A percentile compares a stretch with the other conserved stretches of the same genome.
Conservation (phyloP, 2,888 invertebrate species). For the Tinea semifulvella region DNA sequence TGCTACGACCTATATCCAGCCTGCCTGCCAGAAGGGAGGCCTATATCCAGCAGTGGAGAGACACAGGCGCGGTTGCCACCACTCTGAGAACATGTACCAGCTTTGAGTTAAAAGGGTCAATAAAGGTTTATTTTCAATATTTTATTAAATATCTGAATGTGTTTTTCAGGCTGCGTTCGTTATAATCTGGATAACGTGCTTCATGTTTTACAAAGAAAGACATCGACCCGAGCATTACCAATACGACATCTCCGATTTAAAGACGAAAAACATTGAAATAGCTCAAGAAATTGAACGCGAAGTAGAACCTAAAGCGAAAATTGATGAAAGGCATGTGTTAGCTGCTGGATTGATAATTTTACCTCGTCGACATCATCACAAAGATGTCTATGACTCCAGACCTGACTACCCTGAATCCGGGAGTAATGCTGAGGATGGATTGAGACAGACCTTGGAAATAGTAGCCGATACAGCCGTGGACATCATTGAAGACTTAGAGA, state of each 20-base stretch:
- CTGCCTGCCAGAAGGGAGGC: too few species aligned
- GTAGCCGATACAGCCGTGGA: slow-evolving; percentile 28
- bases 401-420: slow-evolving; percentile 52
- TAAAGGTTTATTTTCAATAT: too few species aligned
- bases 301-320: slow-evolving; percentile 16
- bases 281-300: slow-evolving; percentile 29
- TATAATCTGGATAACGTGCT: slow-evolving; percentile 47
- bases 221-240: slow-evolving; percentile 45
- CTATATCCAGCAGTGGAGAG: too few species aligned
- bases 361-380: slow-evolving; percentile 38
- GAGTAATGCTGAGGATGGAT: slow-evolving; percentile 28
- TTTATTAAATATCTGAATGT: too few species aligned
- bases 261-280: slow-evolving; percentile 33
- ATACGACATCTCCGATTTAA: slow-evolving; percentile 41
- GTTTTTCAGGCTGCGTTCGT: slow-evolving; percentile 41
- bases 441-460: slow-evolving; percentile 41
- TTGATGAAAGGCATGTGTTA: slow-evolving; percentile 31
- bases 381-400: slow-evolving; percentile 37
- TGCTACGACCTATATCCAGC: too few species aligned
- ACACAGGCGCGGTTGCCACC: too few species aligned
- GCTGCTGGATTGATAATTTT: slow-evolving; percentile 43
- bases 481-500: slow-evolving; percentile 23
- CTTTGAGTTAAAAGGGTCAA: too few species aligned
- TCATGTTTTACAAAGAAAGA: slow-evolving; percentile 51
- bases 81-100: too few species aligned